Percentiles rank a stretch among this genome's conserved stretches.
phyloP scores from a whole-genome alignment of 2,797 vertebrate species.

The Pantherophis alleghaniensis region DNA sequence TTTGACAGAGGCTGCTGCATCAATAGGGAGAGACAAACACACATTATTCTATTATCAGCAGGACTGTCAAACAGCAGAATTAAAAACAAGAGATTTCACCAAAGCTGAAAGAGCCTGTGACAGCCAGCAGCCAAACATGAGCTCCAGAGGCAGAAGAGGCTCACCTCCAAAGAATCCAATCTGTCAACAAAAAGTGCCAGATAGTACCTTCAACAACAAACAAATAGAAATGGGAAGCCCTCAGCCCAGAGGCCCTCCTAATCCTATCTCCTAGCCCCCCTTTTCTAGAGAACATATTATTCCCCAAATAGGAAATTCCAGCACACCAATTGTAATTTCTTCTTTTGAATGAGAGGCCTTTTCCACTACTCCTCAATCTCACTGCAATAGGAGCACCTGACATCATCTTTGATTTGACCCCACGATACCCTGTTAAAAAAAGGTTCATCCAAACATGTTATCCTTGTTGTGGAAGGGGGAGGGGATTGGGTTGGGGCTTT shows the following conservation, averaged over 20 bases:
- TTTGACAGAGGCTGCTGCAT: not conserved
- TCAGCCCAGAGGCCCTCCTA: not conserved
- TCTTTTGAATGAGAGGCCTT: not conserved
- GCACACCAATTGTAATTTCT: not conserved
- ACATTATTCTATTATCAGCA: not conserved
- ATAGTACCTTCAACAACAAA: not conserved
- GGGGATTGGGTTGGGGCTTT: not conserved
- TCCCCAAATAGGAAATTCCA: not conserved
- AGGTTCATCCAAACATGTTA: not conserved
- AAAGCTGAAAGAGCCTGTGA: not conserved
- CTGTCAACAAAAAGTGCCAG: not conserved
- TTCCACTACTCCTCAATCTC: not conserved
- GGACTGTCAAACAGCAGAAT: not conserved
- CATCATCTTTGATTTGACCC: not conserved
- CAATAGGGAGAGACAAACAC: not conserved
- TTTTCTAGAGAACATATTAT: not conserved
- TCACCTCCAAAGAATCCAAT: constrained; percentile 13
- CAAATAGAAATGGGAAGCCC: not conserved
- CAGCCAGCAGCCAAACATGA: not conserved
- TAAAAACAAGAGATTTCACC: constrained; percentile 1
- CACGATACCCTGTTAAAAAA: not conserved
- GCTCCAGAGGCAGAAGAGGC: not conserved
- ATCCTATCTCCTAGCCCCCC: not conserved
- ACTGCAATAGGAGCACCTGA: not conserved
- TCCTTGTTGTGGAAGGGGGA: not conserved